Conservation (phyloP, 2,797 vertebrate genomes). For the Pterois miles region DNA sequence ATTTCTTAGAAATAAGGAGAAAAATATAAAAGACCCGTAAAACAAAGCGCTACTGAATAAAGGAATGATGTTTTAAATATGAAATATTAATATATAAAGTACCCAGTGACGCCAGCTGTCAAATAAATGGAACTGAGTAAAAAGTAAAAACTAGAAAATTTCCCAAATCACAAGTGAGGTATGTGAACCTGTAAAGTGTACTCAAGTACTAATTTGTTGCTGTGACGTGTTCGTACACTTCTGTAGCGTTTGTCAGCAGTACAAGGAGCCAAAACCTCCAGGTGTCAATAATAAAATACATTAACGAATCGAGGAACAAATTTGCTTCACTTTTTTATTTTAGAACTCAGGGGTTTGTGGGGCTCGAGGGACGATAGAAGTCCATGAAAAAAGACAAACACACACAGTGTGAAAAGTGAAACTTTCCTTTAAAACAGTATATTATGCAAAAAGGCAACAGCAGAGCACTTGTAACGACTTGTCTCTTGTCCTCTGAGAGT, state of each 20-base stretch:
- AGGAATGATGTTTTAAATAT: background rate
- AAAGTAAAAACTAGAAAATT: background rate
- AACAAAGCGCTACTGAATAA: background rate
- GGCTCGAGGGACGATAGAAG: constrained; percentile 84
- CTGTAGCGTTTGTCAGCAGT: background rate
- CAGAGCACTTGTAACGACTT: constrained; percentile 88
- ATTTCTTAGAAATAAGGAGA: too few species aligned
- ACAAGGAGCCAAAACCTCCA: background rate
- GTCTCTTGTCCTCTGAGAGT: constrained; percentile 79
- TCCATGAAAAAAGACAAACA: constrained; percentile 88
- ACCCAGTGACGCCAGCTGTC: background rate
- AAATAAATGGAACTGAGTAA: background rate
- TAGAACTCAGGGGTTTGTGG: constrained; percentile 81
- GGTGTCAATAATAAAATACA: constrained; percentile 56
- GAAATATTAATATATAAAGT: too few species aligned
- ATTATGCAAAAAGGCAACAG: constrained; percentile 88
- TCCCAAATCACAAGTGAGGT: background rate
- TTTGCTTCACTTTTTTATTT: constrained; percentile 56
- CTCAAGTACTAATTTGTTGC: background rate
- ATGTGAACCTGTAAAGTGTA: background rate
- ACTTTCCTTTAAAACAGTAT: constrained; percentile 88
- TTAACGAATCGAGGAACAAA: constrained; percentile 84
- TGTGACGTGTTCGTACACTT: background rate
- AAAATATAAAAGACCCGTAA: background rate
- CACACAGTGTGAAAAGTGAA: constrained; percentile 90